Evolutionary conservation across 2,888 invertebrate species (phyloP).

Genomic region (Tolmerus cingulatus): DNA sequence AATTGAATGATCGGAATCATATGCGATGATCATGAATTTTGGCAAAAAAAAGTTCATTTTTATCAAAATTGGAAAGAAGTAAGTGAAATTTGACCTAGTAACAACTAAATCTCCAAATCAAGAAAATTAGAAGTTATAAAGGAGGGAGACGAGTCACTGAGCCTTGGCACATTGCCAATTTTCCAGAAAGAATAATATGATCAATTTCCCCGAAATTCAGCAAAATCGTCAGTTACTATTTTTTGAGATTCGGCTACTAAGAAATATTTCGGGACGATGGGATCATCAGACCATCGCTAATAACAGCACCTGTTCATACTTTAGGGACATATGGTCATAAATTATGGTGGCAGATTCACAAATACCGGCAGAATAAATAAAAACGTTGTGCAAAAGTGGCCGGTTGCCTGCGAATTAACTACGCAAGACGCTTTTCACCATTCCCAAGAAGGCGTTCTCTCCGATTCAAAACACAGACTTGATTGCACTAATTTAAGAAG

Average conservation of each 20-base stretch:
- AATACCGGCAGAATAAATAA: not conserved
- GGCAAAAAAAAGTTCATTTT: not conserved
- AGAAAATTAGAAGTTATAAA: not conserved
- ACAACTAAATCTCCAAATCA: slow-evolving; percentile 1
- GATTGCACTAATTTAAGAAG: not conserved
- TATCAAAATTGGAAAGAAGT: not conserved
- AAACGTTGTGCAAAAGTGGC: not conserved
- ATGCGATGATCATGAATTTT: not conserved
- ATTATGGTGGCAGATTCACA: not conserved
- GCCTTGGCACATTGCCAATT: not conserved
- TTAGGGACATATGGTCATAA: not conserved
- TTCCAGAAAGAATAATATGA: slow-evolving; percentile 35
- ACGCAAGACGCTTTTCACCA: not conserved
- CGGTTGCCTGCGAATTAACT: not conserved
- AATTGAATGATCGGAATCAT: not conserved
- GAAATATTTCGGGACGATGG: not conserved
- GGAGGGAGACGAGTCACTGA: not conserved
- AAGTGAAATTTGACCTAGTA: slow-evolving; percentile 17
- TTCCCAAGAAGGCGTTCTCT: not conserved
- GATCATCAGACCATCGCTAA: not conserved
- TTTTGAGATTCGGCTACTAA: not conserved
- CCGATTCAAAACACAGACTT: slow-evolving; percentile 29
- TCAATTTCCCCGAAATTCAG: slow-evolving; percentile 23
- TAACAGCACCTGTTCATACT: not conserved
- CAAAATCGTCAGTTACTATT: slow-evolving; percentile 27